phyloP scores from a whole-genome alignment of 2,797 vertebrate genomes.

The Hoplostethus atlanticus region DNA sequence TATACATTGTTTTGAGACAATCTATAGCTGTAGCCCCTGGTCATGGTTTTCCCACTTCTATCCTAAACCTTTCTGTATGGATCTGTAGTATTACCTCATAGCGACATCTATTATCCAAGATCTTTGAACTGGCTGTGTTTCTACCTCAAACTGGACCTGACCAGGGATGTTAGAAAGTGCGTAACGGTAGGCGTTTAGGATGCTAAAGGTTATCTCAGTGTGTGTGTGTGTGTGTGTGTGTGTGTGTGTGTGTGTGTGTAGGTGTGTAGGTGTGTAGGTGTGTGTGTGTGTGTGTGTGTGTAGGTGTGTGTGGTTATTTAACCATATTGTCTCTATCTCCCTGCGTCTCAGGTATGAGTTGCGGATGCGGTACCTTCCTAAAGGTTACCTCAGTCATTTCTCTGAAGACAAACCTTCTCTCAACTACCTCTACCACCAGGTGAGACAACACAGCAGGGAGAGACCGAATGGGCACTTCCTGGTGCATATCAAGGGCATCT shows the following conservation, averaged over 20 bases:
- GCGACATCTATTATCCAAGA: no score
- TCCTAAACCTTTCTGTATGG: background rate
- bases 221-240: slow-evolving; percentile 5
- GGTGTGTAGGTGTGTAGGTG: slow-evolving; percentile 4
- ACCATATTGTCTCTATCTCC: slow-evolving; percentile 46
- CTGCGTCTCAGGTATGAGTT: slow-evolving; percentile 91
- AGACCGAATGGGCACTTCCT: background rate
- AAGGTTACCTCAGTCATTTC: slow-evolving; percentile 98
- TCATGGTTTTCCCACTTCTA: no score
- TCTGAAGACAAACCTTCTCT: slow-evolving; percentile 97
- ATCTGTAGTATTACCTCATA: background rate
- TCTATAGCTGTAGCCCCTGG: no score
- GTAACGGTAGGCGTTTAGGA: background rate
- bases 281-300: slow-evolving; percentile 5
- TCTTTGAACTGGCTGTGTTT: background rate
- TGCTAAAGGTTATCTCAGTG: slow-evolving; percentile 1
- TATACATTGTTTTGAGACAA: no score
- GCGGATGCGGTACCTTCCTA: slow-evolving; percentile 97
- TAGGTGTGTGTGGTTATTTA: slow-evolving; percentile 7
- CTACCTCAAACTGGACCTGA: background rate
- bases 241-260: background rate
- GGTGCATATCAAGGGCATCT: background rate
- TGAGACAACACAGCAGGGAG: slow-evolving; percentile 62
- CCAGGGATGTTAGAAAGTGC: slow-evolving; percentile 2
- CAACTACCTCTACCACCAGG: slow-evolving; percentile 99